These are phyloP conservation scores for Adelges cooleyi DNA, from an alignment of 1,140 invertebrate species.

Conservation along the genomic window DNA sequence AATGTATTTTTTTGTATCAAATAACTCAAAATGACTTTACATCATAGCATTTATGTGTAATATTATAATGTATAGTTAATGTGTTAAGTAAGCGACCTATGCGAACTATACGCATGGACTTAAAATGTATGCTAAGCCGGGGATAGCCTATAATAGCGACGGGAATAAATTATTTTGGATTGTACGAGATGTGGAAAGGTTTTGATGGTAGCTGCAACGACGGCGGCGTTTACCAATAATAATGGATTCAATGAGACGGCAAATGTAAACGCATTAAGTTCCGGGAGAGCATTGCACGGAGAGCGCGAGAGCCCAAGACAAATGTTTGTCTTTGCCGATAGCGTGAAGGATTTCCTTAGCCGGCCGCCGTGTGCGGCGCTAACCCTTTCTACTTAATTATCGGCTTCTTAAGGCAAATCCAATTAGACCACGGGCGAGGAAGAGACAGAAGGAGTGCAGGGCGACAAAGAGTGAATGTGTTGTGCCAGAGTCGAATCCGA, in stretches of 20 bases:
- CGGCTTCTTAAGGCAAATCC: slow-evolving; percentile 18
- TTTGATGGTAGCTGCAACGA: neutral
- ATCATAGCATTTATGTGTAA: too few species aligned
- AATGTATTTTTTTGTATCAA: too few species aligned
- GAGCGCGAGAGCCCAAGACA: neutral
- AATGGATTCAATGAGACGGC: slow-evolving; percentile 23
- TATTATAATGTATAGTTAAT: too few species aligned
- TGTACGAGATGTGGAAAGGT: too few species aligned
- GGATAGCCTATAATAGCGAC: too few species aligned
- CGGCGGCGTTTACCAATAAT: slow-evolving; percentile 6
- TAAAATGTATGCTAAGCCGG: too few species aligned
- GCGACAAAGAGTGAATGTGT: neutral
- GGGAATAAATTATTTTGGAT: too few species aligned
- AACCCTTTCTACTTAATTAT: slow-evolving; percentile 4
- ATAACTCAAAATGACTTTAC: too few species aligned
- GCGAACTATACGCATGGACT: too few species aligned
- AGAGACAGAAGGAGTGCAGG: neutral
- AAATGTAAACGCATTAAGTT: slow-evolving; percentile 26
- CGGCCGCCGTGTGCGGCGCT: neutral
- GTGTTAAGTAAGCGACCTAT: too few species aligned
- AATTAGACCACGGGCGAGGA: neutral
- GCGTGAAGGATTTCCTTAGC: neutral
- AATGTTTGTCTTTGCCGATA: slow-evolving; percentile 25
- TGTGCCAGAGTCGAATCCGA: neutral
- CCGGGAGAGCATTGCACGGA: neutral